Evolutionary conservation across 2,797 vertebrate genomes (phyloP).

Genomic region (Arctocebus calabarensis): DNA sequence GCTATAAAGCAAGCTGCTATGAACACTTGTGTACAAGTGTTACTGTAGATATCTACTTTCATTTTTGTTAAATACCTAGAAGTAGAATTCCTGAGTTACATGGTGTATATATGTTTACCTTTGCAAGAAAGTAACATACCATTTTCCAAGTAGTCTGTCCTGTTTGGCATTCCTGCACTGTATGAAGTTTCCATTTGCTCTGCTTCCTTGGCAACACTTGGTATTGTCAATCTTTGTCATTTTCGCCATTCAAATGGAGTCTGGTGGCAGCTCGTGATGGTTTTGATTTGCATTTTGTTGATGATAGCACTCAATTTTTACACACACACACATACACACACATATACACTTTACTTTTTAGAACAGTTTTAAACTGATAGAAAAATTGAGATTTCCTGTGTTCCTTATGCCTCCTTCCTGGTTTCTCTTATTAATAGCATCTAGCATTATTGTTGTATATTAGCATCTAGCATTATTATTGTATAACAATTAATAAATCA

Average conservation of each 20-base stretch:
- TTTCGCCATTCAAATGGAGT: background rate
- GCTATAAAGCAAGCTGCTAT: background rate
- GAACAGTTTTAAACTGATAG: background rate
- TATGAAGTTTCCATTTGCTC: background rate
- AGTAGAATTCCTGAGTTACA: background rate
- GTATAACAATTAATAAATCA: background rate
- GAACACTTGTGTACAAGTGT: background rate
- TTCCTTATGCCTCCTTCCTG: background rate
- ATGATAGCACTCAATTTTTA: background rate
- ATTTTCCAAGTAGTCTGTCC: background rate
- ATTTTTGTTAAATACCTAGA: background rate
- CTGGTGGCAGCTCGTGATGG: background rate
- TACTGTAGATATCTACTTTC: background rate
- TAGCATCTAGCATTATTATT: background rate
- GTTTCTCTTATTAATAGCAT: background rate
- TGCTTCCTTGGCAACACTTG: background rate
- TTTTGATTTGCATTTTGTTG: background rate
- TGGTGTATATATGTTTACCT: background rate
- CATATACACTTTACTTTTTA: background rate
- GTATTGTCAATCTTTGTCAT: background rate
- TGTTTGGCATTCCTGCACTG: background rate
- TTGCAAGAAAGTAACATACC: background rate
- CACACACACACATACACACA: background rate
- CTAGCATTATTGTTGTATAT: background rate
- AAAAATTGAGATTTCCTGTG: background rate